Evolutionary conservation across 2,888 invertebrate species (phyloP).

Genomic region (Beris chalybata): DNA sequence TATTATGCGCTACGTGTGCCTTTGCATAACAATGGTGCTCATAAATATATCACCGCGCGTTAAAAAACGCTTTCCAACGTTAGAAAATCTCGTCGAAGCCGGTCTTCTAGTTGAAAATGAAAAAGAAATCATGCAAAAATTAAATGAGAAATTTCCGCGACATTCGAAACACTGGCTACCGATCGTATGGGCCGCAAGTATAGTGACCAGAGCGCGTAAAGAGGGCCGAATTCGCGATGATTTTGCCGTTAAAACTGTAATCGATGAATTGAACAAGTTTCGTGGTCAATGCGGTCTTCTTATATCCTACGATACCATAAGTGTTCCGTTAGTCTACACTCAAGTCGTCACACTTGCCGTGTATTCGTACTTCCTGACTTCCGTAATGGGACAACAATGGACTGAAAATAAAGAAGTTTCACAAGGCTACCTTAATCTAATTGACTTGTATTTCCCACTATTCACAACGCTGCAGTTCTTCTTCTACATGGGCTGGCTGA

Average conservation of each 20-base stretch:
- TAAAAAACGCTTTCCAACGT: conserved; percentile 83
- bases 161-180: conserved; percentile 90
- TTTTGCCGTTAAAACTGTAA: conserved; percentile 88
- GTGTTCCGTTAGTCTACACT: conserved; percentile 78
- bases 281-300: conserved; percentile 76
- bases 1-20: conserved; percentile 80
- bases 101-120: conserved; percentile 83
- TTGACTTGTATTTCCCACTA: conserved; percentile 87
- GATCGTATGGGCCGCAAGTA: conserved; percentile 89
- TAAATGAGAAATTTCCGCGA: conserved; percentile 80
- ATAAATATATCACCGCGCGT: conserved; percentile 85
- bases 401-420: conserved; percentile 62
- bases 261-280: conserved; percentile 84
- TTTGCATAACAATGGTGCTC: conserved; percentile 85
- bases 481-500: conserved; percentile 88
- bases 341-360: conserved; percentile 92
- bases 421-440: conserved; percentile 60
- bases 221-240: conserved; percentile 88
- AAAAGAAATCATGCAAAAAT: conserved; percentile 72
- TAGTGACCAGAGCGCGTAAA: conserved; percentile 85
- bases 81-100: conserved; percentile 81
- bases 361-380: conserved; percentile 87
- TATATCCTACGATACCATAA: conserved; percentile 76
- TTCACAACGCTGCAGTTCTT: conserved; percentile 88
- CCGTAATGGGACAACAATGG: conserved; percentile 89